phyloP scores from a whole-genome alignment of 1,140 invertebrate species.

The Ostrea denselamellosa region DNA sequence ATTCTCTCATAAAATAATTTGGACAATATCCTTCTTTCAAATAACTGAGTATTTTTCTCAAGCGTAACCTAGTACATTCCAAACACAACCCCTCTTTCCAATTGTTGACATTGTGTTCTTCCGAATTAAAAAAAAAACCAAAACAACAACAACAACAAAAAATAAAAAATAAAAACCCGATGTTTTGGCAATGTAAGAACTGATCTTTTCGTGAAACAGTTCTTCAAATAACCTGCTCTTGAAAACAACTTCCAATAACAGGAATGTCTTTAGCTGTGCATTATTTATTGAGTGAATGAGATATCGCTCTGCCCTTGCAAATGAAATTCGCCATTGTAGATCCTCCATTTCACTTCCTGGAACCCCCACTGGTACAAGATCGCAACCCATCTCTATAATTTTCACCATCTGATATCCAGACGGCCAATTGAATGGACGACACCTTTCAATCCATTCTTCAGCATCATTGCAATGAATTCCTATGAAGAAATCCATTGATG shows the following conservation, averaged over 20 bases:
- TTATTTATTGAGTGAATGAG: not conserved
- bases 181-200: not conserved
- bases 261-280: not conserved
- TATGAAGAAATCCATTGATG: too few species aligned
- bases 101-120: not conserved
- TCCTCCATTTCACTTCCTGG: not conserved
- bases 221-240: not conserved
- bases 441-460: too few species aligned
- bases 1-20: too few species aligned
- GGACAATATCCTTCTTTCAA: too few species aligned
- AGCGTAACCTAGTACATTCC: not conserved
- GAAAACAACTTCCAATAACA: not conserved
- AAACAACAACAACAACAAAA: too few species aligned
- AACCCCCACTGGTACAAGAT: too few species aligned
- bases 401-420: too few species aligned
- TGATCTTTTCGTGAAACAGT: not conserved
- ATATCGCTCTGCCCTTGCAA: not conserved
- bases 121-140: not conserved
- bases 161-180: too few species aligned
- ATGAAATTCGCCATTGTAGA: not conserved
- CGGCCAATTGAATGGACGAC: too few species aligned
- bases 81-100: not conserved
- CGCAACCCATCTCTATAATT: too few species aligned
- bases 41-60: too few species aligned
- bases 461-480: too few species aligned